Evolutionary conservation across 2,797 vertebrate species (phyloP).

Genomic region (Threskiornis aethiopicus): DNA sequence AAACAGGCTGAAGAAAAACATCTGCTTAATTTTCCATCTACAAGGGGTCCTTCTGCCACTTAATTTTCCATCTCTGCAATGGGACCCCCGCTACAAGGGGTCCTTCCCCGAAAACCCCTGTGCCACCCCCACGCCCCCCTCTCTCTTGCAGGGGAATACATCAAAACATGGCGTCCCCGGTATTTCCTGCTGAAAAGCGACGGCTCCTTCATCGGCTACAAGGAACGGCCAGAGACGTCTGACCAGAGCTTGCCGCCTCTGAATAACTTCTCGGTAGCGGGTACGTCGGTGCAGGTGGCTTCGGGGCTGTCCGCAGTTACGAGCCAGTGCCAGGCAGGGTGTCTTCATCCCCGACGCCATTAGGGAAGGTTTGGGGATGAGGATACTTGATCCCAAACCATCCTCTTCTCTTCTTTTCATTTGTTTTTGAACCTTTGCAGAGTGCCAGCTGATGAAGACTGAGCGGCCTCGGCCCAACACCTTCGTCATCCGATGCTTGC

Average conservation of each 20-base stretch:
- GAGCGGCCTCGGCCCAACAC: conserved; percentile 92
- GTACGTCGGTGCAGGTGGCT: conserved; percentile 51
- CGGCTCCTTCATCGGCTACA: conserved; percentile 95
- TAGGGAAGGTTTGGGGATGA: neutral
- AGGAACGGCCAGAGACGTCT: conserved; percentile 88
- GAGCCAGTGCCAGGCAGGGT: fast-evolving
- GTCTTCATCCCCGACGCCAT: too few relatives aligned
- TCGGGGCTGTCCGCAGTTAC: too few relatives aligned
- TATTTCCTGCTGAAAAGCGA: conserved; percentile 95
- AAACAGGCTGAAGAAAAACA: neutral
- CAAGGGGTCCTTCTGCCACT: neutral
- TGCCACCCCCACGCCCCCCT: fast-evolving
- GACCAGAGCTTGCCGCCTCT: conserved; percentile 87
- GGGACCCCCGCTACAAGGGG: too few relatives aligned
- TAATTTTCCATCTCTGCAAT: neutral
- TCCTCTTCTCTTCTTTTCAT: too few relatives aligned
- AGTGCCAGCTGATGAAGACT: conserved; percentile 96
- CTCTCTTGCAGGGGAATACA: conserved; percentile 86
- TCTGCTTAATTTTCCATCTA: neutral
- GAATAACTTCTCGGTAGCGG: conserved; percentile 96
- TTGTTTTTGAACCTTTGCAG: conserved; percentile 47
- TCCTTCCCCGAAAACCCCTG: neutral
- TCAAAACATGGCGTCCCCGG: conserved; percentile 93
- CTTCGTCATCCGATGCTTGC: conserved; percentile 94
- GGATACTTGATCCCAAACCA: neutral